Percentiles rank a stretch among this genome's conserved stretches.
Conservation (phyloP, 2,888 invertebrate species). For the Drosophila heteroneura region DNA sequence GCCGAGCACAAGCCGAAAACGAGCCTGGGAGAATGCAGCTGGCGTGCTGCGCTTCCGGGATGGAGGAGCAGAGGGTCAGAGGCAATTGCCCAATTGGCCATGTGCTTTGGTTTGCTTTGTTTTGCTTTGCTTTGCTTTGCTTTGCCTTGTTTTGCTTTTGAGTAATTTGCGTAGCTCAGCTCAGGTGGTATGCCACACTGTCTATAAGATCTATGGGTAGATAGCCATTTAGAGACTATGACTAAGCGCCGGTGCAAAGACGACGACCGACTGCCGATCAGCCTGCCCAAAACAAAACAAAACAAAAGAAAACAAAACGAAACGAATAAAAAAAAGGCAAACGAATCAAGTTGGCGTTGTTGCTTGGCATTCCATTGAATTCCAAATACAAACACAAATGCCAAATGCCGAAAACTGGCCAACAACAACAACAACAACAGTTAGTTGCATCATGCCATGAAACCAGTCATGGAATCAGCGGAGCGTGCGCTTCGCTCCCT, state of each 20-base stretch:
- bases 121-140: slow-evolving; percentile 5
- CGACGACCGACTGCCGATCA: slow-evolving; percentile 40
- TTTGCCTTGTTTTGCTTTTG: background rate
- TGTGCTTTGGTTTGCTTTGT: slow-evolving; percentile 10
- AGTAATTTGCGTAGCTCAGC: background rate
- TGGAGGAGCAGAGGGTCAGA: background rate
- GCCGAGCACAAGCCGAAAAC: background rate
- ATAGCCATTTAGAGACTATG: slow-evolving; percentile 13
- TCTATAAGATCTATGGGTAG: slow-evolving; percentile 10
- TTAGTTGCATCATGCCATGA: slow-evolving; percentile 70
- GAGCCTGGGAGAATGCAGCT: slow-evolving; percentile 26
- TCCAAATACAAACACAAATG: slow-evolving; percentile 60
- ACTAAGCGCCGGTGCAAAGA: slow-evolving; percentile 7
- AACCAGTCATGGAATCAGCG: slow-evolving; percentile 66
- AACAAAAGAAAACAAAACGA: slow-evolving; percentile 22
- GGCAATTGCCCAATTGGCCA: slow-evolving; percentile 55
- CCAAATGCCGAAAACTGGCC: slow-evolving; percentile 64
- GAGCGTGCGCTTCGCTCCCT: slow-evolving; percentile 65
- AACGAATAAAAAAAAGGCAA: slow-evolving; percentile 28
- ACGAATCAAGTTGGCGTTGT: slow-evolving; percentile 46
- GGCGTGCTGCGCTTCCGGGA: slow-evolving; percentile 38
- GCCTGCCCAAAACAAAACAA: slow-evolving; percentile 27
- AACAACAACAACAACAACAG: slow-evolving; percentile 42
- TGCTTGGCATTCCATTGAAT: slow-evolving; percentile 69
- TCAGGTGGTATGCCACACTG: background rate